A percentile compares a stretch with the other conserved stretches of the same genome.
These are phyloP conservation scores for Nipponacmea schrenckii DNA, from an alignment of 2,888 invertebrate genomes.

Conservation along the genomic window DNA sequence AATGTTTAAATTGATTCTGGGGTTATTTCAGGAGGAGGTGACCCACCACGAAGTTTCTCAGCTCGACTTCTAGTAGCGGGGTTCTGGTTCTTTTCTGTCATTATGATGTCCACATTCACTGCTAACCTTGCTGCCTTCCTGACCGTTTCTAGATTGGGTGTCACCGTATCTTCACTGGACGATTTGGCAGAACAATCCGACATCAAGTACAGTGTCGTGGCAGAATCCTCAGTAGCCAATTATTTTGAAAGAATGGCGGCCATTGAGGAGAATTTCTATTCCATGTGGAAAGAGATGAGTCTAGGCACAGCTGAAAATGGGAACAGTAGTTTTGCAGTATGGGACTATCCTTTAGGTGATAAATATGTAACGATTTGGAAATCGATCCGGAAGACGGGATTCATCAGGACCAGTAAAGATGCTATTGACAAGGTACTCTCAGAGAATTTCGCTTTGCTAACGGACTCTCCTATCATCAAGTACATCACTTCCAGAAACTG, in stretches of 20 bases:
- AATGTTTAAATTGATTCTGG: too few relatives aligned
- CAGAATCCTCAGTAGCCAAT: conserved; percentile 33
- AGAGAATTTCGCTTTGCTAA: conserved; percentile 45
- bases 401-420: conserved; percentile 77
- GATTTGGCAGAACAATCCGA: conserved; percentile 72
- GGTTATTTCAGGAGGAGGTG: conserved; percentile 33
- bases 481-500: conserved; percentile 40
- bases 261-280: conserved; percentile 42
- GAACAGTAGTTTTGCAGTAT: conserved; percentile 41
- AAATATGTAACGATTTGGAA: conserved; percentile 88
- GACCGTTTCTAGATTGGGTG: conserved; percentile 73
- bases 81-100: conserved; percentile 45
- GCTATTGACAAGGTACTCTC: conserved; percentile 77
- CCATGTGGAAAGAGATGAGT: conserved; percentile 43
- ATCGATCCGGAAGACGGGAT: conserved; percentile 83
- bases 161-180: conserved; percentile 87
- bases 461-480: conserved; percentile 49
- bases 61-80: conserved; percentile 40
- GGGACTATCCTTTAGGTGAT: conserved; percentile 87
- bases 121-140: conserved; percentile 82
- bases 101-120: conserved; percentile 52
- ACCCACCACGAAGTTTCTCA: conserved; percentile 35
- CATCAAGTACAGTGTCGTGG: conserved; percentile 34
- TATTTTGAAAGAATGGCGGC: conserved; percentile 43
- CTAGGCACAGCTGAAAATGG: conserved; percentile 29